Evolutionary conservation across 2,888 invertebrate species (phyloP), one percentile per base, ranked within the genome.

Genomic region (Rhagium mordax): DNA sequence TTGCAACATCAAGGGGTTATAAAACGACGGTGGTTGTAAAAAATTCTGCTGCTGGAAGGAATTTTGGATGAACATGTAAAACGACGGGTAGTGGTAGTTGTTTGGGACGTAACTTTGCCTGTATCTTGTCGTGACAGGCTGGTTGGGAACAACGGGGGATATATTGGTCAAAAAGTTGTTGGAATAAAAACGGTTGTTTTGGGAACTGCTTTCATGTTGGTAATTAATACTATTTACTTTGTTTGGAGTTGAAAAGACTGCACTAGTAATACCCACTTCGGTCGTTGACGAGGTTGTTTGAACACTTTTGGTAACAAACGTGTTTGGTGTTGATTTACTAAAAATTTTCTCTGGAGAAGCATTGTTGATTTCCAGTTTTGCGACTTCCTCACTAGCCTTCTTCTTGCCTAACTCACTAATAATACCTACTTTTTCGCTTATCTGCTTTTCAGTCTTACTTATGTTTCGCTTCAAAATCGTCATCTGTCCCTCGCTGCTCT

Each of bases 51-150:
- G 78, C 59, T 75, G 75, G 21, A 74, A 70, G 6, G 75, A 70
- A 70, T 75, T 77, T 29, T 77, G 74, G 0, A 75, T 64, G 27
- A 78, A 72, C 78, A 76, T 76, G 48, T 74, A 74, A 62, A 77
- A 72, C 6, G 78, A 70, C 13, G 76, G 76, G 48, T 72, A 75
- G 24, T 76, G 74, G 53, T 76, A 76, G 61, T 71, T 72, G 55
- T 59, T 78, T 41, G 78, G 60, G 16, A 49, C 21, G 41, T 70
- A 76, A 61, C 55, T 71, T 68, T 71, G 74, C 47, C 75, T 62
- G 57, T 74, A 72, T 55, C 76, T 33, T 24, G 72, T 55, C 4
- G 66, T 55, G 15, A 72, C 18, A 0, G 70, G 53, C 59, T 67
- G 72, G 18, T 41, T 68, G 21, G 74, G 55, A 15, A 67, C 16